Conservation (phyloP, 2,888 invertebrate genomes). For the Cerceris rybyensis region DNA sequence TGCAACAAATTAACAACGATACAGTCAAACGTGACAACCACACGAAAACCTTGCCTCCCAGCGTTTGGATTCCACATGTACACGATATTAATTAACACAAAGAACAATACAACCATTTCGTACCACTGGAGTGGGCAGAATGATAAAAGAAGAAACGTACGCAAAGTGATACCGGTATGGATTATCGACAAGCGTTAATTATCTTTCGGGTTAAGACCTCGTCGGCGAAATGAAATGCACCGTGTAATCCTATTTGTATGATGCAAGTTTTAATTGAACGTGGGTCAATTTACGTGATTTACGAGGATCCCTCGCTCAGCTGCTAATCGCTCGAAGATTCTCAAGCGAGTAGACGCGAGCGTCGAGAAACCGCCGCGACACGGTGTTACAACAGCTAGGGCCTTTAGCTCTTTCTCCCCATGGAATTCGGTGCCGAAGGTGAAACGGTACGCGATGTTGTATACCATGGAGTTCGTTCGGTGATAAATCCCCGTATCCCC, state of each 20-base stretch:
- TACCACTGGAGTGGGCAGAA: no score
- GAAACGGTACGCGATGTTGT: slow-evolving; percentile 28
- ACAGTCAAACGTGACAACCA: no score
- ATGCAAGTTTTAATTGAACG: slow-evolving; percentile 1
- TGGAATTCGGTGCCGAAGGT: slow-evolving; percentile 10
- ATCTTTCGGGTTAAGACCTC: neutral
- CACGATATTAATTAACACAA: no score
- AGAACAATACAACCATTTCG: no score
- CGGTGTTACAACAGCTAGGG: neutral
- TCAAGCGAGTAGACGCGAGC: neutral
- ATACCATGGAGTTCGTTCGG: slow-evolving; percentile 31
- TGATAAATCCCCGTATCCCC: slow-evolving; percentile 63
- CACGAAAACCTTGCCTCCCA: no score
- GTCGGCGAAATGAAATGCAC: slow-evolving; percentile 18
- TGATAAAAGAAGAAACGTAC: neutral
- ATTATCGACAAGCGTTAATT: neutral
- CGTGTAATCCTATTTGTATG: neutral
- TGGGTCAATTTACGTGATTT: neutral
- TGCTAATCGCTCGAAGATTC: neutral
- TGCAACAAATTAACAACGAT: no score
- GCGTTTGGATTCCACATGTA: no score
- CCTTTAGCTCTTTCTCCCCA: no score
- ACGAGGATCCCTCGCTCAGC: neutral
- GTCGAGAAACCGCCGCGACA: neutral
- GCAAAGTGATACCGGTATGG: neutral